Evolutionary conservation across 1,140 invertebrate species (phyloP), one percentile per base, ranked within the genome.

Genomic region (Plectus sambesii): DNA sequence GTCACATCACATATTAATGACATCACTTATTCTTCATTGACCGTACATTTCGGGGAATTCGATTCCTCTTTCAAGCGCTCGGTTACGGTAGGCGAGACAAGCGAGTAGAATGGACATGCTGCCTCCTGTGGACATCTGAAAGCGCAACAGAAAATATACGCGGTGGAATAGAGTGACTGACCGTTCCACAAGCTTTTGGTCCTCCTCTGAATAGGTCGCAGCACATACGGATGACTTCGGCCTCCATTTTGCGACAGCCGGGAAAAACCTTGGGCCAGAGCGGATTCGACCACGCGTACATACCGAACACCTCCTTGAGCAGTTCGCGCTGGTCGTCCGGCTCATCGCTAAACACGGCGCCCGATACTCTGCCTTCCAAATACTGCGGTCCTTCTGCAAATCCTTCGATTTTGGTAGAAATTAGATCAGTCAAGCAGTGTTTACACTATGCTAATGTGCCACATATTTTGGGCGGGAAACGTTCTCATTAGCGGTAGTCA

Each of bases 211-310:
- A 98, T 38, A 98, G 72, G 45, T 77, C 77, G 56, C 81, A 80
- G 12, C 81, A 76, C 77, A 96, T 94, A 53, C 82, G 76, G 0
- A 98, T 83, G 30, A 98, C 79, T 75, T 98, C 93, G 0, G 90
- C 85, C 74, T 99, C 94, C 89, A 99, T 96, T 76, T 96, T 94
- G 56, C 88, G 83, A 15, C 92, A 72, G 12, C 89, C 89, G 22
- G 90, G 89, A 71, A 97, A 98, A 6, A 96, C 75, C 70, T 97
- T 90, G 0, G 86, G 77, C 71, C 97, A 90, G 3, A 97, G 73
- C 0, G 90, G 92, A 76, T 98, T 97, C 0, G 87, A 86, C 69
- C 87, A 93, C 0, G 85, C 84, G 22, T 88, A 83, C 40, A 81
- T 73, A 1, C 79, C 73, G 74, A 87, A 96, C 23, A 46, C 36